Percentiles rank a stretch among this genome's conserved stretches.
These are phyloP conservation scores for Sepioteuthis lessoniana DNA, from an alignment of 2,888 invertebrate genomes.

Conservation along the genomic window DNA sequence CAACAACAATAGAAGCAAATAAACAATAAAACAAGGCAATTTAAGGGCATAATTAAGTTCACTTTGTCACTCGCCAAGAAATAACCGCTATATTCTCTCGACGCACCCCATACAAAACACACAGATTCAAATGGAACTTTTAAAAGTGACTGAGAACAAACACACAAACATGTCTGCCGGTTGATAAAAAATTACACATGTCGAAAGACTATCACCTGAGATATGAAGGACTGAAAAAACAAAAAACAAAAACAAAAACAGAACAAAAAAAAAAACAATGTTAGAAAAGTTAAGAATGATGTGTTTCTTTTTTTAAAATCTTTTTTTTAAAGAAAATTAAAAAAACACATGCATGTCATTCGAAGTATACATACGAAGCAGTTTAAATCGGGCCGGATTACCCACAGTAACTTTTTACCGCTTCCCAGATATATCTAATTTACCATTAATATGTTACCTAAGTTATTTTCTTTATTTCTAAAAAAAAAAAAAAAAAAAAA, in stretches of 20 bases:
- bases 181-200: not conserved
- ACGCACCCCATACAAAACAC: not conserved
- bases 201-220: conserved; percentile 14
- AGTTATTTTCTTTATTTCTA: conserved; percentile 21
- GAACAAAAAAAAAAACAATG: not conserved
- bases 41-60: not conserved
- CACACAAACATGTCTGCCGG: not conserved
- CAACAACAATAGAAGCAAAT: too few relatives aligned
- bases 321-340: not conserved
- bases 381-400: not conserved
- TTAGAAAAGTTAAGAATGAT: not conserved
- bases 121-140: not conserved
- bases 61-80: not conserved
- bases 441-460: not conserved
- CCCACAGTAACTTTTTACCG: not conserved
- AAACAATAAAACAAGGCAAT: not conserved
- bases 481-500: not conserved
- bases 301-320: not conserved
- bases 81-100: not conserved
- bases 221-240: not conserved
- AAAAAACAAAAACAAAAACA: too few relatives aligned
- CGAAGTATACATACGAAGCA: not conserved
- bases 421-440: not conserved
- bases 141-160: not conserved
- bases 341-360: not conserved